Evolutionary conservation across 2,797 vertebrate species (phyloP).

Genomic region (Pseudochirops corinnae): DNA sequence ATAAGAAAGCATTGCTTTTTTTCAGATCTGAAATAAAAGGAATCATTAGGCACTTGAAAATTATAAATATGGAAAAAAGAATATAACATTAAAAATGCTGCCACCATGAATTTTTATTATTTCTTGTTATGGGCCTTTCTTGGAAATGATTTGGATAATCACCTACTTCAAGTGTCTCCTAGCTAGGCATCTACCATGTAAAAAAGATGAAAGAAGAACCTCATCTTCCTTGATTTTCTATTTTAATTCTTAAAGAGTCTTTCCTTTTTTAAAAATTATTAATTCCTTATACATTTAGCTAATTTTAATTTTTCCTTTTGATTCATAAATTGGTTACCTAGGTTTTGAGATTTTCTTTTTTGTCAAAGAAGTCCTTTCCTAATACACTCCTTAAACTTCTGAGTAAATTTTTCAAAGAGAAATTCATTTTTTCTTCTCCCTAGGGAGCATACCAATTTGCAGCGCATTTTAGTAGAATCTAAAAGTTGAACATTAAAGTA

Average conservation of each 20-base stretch:
- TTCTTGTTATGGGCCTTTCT: background rate
- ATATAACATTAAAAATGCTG: background rate
- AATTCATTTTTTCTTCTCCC: background rate
- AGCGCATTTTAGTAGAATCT: background rate
- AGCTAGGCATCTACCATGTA: background rate
- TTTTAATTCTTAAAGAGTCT: background rate
- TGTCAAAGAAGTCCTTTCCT: background rate
- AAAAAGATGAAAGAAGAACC: background rate
- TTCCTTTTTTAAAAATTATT: conserved; percentile 39
- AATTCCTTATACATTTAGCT: background rate
- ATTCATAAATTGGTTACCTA: conserved; percentile 29
- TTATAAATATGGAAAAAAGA: background rate
- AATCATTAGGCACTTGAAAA: background rate
- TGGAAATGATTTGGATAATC: background rate
- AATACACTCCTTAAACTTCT: background rate
- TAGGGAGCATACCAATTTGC: background rate
- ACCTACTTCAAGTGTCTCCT: background rate
- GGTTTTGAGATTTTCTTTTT: conserved; percentile 7
- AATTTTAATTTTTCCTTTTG: conserved; percentile 16
- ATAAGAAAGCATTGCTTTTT: background rate
- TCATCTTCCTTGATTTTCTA: background rate
- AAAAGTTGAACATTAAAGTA: background rate
- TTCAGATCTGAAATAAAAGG: conserved; percentile 12
- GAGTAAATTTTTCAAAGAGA: background rate
- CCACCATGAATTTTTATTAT: background rate